These are phyloP conservation scores for Oryzias celebensis DNA, from an alignment of 2,113 vertebrate species.

Conservation along the genomic window DNA sequence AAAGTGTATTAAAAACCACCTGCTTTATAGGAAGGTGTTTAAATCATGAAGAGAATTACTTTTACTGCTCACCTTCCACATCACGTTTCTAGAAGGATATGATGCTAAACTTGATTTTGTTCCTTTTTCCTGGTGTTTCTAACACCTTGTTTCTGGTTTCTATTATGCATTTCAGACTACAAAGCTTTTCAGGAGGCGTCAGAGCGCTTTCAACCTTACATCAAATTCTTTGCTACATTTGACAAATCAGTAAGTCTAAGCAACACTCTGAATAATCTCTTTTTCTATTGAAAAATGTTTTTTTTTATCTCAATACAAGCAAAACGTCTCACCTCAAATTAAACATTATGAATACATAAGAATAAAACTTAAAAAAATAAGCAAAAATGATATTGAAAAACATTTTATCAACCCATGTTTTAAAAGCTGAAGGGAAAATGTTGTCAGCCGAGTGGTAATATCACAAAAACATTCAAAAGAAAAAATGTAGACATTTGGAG, in stretches of 20 bases:
- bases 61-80: conserved; percentile 3
- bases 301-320: background rate
- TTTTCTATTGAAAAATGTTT: background rate
- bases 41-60: conserved; percentile 27
- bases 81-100: conserved; percentile 6
- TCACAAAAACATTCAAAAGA: background rate
- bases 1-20: conserved; percentile 44
- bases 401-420: no score
- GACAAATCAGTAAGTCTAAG: conserved; percentile 89
- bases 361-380: no score
- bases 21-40: conserved; percentile 34
- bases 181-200: conserved; percentile 93
- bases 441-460: background rate
- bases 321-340: no score
- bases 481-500: no score
- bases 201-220: conserved; percentile 92
- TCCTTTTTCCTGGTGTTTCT: background rate
- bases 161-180: conserved; percentile 79
- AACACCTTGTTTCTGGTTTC: conserved; percentile 9
- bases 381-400: no score
- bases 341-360: no score
- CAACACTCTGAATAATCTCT: background rate
- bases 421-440: background rate
- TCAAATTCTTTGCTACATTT: conserved; percentile 97
- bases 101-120: background rate